These are phyloP conservation scores for Anser brachyrhynchus DNA, from an alignment of 2,113 vertebrate genomes.

Conservation along the genomic window DNA sequence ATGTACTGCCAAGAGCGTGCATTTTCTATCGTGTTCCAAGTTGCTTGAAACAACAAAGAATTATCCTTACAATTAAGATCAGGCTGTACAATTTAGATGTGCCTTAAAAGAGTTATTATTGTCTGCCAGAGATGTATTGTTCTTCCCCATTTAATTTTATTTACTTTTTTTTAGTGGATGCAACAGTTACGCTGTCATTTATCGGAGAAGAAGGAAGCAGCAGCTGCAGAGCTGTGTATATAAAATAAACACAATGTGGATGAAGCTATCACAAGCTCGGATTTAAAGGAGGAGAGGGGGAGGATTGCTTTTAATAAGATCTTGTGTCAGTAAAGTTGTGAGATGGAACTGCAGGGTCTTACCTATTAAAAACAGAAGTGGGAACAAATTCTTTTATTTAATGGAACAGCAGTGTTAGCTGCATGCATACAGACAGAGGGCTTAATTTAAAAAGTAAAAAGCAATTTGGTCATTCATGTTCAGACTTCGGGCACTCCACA, in stretches of 20 bases:
- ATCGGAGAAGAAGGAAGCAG: slow-evolving; percentile 21
- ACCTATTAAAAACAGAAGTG: slow-evolving; percentile 60
- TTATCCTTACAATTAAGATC: slow-evolving; percentile 65
- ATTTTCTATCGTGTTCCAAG: background rate
- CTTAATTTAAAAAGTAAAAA: slow-evolving; percentile 68
- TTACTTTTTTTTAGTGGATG: slow-evolving; percentile 58
- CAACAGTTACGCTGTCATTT: slow-evolving; percentile 56
- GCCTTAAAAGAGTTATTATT: slow-evolving; percentile 48
- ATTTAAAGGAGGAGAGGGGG: slow-evolving; percentile 26
- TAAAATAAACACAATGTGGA: slow-evolving; percentile 17
- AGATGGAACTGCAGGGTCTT: slow-evolving; percentile 24
- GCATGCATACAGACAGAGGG: background rate
- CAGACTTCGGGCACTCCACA: background rate
- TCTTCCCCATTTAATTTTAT: slow-evolving; percentile 65
- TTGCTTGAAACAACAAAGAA: slow-evolving; percentile 64
- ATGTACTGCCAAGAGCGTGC: background rate
- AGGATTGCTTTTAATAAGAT: slow-evolving; percentile 49
- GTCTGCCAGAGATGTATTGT: slow-evolving; percentile 30
- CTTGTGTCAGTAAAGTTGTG: slow-evolving; percentile 33
- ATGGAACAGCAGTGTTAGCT: slow-evolving; percentile 24
- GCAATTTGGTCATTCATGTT: slow-evolving; percentile 68
- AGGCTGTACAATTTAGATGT: slow-evolving; percentile 55
- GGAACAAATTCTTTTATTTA: slow-evolving; percentile 58
- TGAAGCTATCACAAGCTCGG: slow-evolving; percentile 22
- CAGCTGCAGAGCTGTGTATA: background rate